These are phyloP conservation scores for Apamea crenata DNA, from an alignment of 2,888 invertebrate genomes.

Conservation along the genomic window DNA sequence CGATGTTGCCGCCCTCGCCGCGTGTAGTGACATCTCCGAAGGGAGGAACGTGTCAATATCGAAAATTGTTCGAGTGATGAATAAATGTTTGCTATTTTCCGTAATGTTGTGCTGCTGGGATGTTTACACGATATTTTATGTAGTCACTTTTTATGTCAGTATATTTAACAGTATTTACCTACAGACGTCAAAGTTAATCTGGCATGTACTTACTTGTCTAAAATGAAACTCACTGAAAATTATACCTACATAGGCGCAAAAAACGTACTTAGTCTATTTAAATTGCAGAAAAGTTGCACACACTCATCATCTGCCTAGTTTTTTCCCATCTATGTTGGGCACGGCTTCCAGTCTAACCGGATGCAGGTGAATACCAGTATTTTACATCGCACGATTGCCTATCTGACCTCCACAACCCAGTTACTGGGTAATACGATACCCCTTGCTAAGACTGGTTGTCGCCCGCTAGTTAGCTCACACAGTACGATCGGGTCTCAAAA, in stretches of 20 bases:
- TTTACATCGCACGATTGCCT: not conserved
- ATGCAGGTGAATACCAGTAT: not conserved
- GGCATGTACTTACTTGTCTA: not conserved
- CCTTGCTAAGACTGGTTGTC: too few species aligned
- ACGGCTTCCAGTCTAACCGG: not conserved
- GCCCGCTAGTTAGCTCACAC: too few species aligned
- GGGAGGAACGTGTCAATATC: conserved; percentile 65
- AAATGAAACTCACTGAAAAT: not conserved
- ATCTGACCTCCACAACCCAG: too few species aligned
- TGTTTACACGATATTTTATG: conserved; percentile 5
- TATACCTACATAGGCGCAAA: not conserved
- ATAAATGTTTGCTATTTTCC: conserved; percentile 54
- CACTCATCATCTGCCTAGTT: too few species aligned
- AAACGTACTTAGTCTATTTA: not conserved
- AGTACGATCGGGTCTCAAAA: not conserved
- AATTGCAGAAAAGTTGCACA: too few species aligned
- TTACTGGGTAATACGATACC: too few species aligned
- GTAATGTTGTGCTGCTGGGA: conserved; percentile 6
- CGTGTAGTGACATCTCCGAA: conserved; percentile 64
- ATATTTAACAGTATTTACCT: not conserved
- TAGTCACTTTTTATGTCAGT: not conserved
- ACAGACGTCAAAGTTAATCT: not conserved
- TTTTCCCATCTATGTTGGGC: not conserved
- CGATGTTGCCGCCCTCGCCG: conserved; percentile 61
- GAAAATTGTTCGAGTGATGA: conserved; percentile 54